Percentiles rank a stretch among this genome's conserved stretches.
These are phyloP conservation scores for Thalassarche chlororhynchos DNA, from an alignment of 2,113 vertebrate genomes.

Conservation along the genomic window DNA sequence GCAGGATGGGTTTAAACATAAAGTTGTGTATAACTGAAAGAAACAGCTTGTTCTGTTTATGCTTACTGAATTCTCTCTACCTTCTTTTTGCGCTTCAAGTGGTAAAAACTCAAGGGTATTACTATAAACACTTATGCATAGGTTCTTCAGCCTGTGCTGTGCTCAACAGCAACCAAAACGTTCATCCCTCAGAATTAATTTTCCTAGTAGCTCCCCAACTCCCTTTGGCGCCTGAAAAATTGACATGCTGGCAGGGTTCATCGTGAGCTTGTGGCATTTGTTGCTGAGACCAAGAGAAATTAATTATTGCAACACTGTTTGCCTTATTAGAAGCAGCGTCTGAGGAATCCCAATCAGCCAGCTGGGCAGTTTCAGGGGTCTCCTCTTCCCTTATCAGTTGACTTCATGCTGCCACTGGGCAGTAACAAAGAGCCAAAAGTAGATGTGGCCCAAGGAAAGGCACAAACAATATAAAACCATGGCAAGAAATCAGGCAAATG, in stretches of 20 bases:
- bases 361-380: neutral
- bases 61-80: neutral
- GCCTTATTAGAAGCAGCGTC: neutral
- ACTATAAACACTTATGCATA: neutral
- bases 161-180: neutral
- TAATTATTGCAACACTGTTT: neutral
- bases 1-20: neutral
- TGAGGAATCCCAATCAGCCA: neutral
- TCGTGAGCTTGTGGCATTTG: neutral
- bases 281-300: neutral
- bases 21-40: neutral
- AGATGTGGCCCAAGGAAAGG: neutral
- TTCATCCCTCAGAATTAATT: neutral
- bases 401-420: neutral
- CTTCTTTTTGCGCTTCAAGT: neutral
- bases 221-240: neutral
- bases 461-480: neutral
- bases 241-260: neutral
- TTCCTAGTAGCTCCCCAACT: neutral
- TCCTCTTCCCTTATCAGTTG: slow-evolving; percentile 11
- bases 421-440: neutral
- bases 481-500: slow-evolving; percentile 20
- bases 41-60: neutral
- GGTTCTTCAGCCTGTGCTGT: neutral
- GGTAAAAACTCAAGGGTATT: neutral